phyloP scores from a whole-genome alignment of 2,888 invertebrate genomes.

The Macaria liturata region DNA sequence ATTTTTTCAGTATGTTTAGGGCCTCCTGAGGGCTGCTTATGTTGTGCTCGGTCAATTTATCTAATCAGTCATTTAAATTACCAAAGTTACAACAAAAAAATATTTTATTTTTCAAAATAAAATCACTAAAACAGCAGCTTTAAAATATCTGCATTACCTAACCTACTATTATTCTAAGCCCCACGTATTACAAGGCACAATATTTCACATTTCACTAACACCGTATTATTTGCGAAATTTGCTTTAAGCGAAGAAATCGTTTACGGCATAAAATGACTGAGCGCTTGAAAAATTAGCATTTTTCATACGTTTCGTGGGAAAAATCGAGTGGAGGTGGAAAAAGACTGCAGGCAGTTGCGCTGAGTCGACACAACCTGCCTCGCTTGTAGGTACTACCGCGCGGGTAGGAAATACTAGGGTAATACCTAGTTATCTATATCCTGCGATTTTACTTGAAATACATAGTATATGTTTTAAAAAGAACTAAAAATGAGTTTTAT shows the following conservation, averaged over 20 bases:
- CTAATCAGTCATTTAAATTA: too few species aligned
- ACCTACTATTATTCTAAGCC: slow-evolving; percentile 12
- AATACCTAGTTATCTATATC: too few species aligned
- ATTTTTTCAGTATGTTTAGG: too few species aligned
- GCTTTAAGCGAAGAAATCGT: slow-evolving; percentile 40
- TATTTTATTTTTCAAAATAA: too few species aligned
- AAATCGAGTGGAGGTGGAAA: slow-evolving; percentile 34
- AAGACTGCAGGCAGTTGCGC: slow-evolving; percentile 38
- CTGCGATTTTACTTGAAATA: too few species aligned
- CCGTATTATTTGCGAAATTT: slow-evolving; percentile 42
- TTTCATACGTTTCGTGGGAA: slow-evolving; percentile 42
- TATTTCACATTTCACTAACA: slow-evolving; percentile 39
- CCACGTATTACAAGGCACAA: slow-evolving; percentile 22
- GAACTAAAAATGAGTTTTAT: too few species aligned
- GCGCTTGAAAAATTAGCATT: slow-evolving; percentile 44
- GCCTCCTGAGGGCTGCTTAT: too few species aligned
- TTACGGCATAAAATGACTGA: slow-evolving; percentile 47
- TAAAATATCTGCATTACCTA: too few species aligned
- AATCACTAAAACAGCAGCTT: too few species aligned
- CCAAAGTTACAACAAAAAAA: too few species aligned
- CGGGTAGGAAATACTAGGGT: slow-evolving; percentile 32
- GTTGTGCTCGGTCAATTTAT: too few species aligned
- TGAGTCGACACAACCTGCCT: slow-evolving; percentile 41
- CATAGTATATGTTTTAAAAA: too few species aligned
- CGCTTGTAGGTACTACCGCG: slow-evolving; percentile 47